Base-by-base conservation (phyloP, 2,888 invertebrate species). In the Rhimphoctona megacephalus region DNA sequence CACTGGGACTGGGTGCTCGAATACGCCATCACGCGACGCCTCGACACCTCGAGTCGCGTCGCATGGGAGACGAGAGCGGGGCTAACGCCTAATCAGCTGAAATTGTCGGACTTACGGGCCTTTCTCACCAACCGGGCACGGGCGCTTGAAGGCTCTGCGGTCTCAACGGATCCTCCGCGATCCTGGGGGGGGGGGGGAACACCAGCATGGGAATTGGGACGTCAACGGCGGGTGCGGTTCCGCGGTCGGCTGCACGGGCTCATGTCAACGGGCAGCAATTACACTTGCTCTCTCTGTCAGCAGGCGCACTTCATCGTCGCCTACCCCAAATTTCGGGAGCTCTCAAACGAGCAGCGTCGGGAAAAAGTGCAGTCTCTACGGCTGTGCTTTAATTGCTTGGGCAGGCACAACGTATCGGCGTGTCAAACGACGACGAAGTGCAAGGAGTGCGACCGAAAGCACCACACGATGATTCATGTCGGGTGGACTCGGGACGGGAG, bases 381-480 rank as follows among this genome's bases (percentile, higher is more conserved):
- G 4, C 39, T 83, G 17, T 83, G 78, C 52, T 78, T 52, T 25
- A 83, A 83, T 19, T 83, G 78, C 30, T 25, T 78, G 22, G 78
- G 78, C 1, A 11, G 30, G 2, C 77, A 83, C 64, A 64, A 70
- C 39, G 77, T 77, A 6, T 36, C 25, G 64, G 33, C 57, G 2
- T 83, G 83, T 17, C 22, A 79, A 1, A 36, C 17, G 14, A 17
- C 33, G 6, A 33, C 49, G 3, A 36, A 39, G 0, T 83, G 72
- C 11, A 61, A 72, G 64, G 49, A 77, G 39, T 83, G 83, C 36
- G 61, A 57, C 6, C 17, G 46, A 8, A 70, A 80, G 1, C 70
- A 70, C 8, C 80, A 80, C 61, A 80, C 80, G 8, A 70, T 80
- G 80, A 70, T 80, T 25, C 80, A 80, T 19, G 80, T 80, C n/a